These are phyloP conservation scores for Eupsilia transversa DNA, from an alignment of 2,888 invertebrate species.

Conservation along the genomic window DNA sequence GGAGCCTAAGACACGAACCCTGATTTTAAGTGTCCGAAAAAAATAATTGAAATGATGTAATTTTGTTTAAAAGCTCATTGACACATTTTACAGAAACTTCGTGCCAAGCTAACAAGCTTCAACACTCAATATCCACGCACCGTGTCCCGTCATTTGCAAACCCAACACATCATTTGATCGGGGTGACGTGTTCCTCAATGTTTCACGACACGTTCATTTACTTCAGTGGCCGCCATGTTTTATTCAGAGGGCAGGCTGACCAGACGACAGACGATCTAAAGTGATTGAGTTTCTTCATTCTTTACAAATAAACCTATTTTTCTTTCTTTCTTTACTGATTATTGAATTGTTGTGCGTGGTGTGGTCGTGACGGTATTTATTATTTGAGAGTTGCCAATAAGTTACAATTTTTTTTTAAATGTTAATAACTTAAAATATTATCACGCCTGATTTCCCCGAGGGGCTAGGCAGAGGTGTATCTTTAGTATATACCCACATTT, in stretches of 20 bases:
- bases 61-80: too few species aligned
- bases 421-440: neutral
- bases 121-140: neutral
- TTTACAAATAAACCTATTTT: too few species aligned
- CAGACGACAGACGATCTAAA: slow-evolving; percentile 42
- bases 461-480: neutral
- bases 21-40: too few species aligned
- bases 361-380: neutral
- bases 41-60: too few species aligned
- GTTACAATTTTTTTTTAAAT: neutral
- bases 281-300: slow-evolving; percentile 54
- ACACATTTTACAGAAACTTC: neutral
- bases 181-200: slow-evolving; percentile 8
- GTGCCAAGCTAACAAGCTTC: neutral
- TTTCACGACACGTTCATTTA: slow-evolving; percentile 47
- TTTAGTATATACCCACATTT: neutral
- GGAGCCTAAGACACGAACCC: neutral
- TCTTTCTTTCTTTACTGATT: slow-evolving; percentile 17
- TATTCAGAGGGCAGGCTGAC: slow-evolving; percentile 48
- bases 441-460: too few species aligned
- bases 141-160: neutral
- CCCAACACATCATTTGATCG: slow-evolving; percentile 27
- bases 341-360: slow-evolving; percentile 19
- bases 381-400: neutral
- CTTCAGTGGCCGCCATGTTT: slow-evolving; percentile 49